Evolutionary conservation across 92 coral and sea anemone species (phyloP).

Genomic region (Epizoanthus ramosus): DNA sequence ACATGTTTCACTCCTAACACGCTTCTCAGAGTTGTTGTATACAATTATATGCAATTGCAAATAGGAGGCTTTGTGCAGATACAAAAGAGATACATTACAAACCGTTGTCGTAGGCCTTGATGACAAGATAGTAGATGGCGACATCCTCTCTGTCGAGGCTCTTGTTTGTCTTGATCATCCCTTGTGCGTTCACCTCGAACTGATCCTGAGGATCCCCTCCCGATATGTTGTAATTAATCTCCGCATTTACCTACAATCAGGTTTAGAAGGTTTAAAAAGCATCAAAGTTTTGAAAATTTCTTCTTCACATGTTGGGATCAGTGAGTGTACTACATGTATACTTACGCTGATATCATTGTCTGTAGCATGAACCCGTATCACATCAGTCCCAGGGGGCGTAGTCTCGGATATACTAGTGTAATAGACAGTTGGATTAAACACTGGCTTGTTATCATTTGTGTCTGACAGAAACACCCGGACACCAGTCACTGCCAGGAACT

Average conservation of each 20-base stretch:
- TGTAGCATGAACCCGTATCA: constrained; percentile 68
- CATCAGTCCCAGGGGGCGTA: constrained; percentile 65
- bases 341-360: constrained; percentile 54
- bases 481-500: constrained; percentile 55
- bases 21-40: too few species aligned
- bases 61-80: too few species aligned
- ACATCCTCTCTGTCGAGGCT: constrained; percentile 67
- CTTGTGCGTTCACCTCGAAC: constrained; percentile 49
- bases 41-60: too few species aligned
- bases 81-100: too few species aligned
- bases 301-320: too few species aligned
- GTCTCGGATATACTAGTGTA: constrained; percentile 67
- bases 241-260: constrained; percentile 43
- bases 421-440: constrained; percentile 65
- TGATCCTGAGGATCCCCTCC: constrained; percentile 62
- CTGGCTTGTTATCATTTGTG: constrained; percentile 72
- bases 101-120: constrained; percentile 56
- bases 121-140: constrained; percentile 43
- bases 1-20: too few species aligned
- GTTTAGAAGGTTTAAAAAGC: too few species aligned
- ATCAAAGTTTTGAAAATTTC: too few species aligned
- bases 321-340: too few species aligned
- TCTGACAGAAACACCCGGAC: constrained; percentile 68
- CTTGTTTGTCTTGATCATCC: constrained; percentile 61
- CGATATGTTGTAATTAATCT: constrained; percentile 54